Conservation (phyloP, 2,113 vertebrate species). For the Hippocampus abdominalis region DNA sequence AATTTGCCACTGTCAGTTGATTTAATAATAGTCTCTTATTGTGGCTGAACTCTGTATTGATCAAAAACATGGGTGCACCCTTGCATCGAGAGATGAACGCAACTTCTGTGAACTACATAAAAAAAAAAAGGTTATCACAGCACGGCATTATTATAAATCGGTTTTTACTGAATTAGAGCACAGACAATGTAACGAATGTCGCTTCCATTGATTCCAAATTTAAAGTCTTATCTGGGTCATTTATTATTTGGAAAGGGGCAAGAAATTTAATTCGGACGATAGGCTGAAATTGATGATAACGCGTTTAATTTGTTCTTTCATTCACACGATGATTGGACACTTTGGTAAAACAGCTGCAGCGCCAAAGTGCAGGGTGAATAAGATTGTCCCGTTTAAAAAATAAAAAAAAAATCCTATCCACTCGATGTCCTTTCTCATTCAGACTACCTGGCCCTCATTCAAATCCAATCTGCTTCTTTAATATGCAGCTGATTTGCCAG, state of each 20-base stretch:
- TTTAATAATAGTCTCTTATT: no score
- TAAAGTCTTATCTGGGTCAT: constrained; percentile 55
- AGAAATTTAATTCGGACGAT: constrained; percentile 43
- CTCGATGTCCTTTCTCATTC: constrained; percentile 52
- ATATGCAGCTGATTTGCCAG: constrained; percentile 41
- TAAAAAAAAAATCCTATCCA: constrained; percentile 51
- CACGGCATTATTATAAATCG: constrained; percentile 22
- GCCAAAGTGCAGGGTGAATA: constrained; percentile 55
- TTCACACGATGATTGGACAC: constrained; percentile 58
- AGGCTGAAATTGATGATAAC: constrained; percentile 44
- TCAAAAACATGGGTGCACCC: no score
- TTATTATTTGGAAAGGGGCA: constrained; percentile 32
- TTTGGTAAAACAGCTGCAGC: constrained; percentile 31
- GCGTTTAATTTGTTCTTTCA: constrained; percentile 55
- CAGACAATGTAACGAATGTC: constrained; percentile 49
- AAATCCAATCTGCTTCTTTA: constrained; percentile 37
- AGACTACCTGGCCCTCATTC: constrained; percentile 48
- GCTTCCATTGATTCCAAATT: constrained; percentile 53
- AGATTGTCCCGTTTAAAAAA: constrained; percentile 53
- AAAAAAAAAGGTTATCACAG: constrained; percentile 22
- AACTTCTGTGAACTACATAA: no score
- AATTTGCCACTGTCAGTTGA: no score
- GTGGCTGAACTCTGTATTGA: no score
- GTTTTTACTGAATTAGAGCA: constrained; percentile 38
- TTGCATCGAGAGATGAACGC: no score